Base-by-base conservation (phyloP, 2,797 vertebrate genomes). In the Crenuchus spilurus region DNA sequence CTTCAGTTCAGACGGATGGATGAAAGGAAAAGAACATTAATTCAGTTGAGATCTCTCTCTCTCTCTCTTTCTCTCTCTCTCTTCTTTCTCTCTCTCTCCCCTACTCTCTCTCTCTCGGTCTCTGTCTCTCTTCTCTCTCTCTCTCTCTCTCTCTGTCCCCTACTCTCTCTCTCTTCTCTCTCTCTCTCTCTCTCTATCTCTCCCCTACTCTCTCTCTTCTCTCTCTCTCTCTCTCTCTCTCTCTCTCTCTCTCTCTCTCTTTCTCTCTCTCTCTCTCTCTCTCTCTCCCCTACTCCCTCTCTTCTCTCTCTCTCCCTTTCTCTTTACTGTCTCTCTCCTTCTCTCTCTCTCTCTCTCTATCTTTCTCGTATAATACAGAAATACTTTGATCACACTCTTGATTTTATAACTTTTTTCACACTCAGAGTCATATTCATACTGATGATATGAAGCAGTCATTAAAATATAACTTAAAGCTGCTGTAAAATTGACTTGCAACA, bases 41-140 rank as follows among this genome's bases (percentile, higher is more conserved):
- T 67, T 64, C 48, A 55, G 75, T 31, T 11, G 49, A 65, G 49
- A 49, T 24, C 70, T 49, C 22, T 49, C 48, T 49, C 48, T 49
- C 48, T 49, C 46, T 20, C 46, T 49, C 18, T 49, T 20, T 49
- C 46, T 49, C 48, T 49, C 46, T 20, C 20, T 46, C n/a, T 18
- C 42, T n/a, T 18, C 42, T 18, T 8, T 46, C n/a, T n/a, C 42
- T 18, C 42, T 46, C 42, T 46, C 42, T 18, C n/a, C n/a, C n/a
- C n/a, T n/a, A n/a, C 42, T 41, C 5, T 41, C 39, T 14, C 39
- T 41, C 39, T 41, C 39, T 35, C n/a, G n/a, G n/a, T n/a, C n/a
- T n/a, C n/a, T n/a, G n/a, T n/a, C n/a, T n/a, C n/a, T n/a, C n/a
- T 41, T 58, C 37, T 22, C 62, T 52, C 31, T 44, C 62, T 48